Evolutionary conservation across 2,888 invertebrate species (phyloP).

Genomic region (Lymantria dispar): DNA sequence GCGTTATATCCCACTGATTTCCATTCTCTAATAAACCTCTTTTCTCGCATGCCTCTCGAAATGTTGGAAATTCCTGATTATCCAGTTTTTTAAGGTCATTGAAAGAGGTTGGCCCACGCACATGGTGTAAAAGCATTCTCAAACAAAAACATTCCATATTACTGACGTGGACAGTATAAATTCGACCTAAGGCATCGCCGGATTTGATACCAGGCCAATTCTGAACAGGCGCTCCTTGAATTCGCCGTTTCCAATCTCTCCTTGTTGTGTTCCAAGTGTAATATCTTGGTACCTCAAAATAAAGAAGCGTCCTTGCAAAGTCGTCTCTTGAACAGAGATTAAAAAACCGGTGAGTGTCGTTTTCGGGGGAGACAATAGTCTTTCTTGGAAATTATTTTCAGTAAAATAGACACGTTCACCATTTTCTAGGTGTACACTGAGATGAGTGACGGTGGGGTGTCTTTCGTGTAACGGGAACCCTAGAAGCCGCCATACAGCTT

Average conservation of each 20-base stretch:
- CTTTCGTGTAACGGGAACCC: constrained; percentile 22
- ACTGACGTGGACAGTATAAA: constrained; percentile 8
- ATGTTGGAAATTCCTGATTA: constrained; percentile 15
- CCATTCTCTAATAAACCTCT: constrained; percentile 38
- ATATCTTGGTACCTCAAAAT: constrained; percentile 13
- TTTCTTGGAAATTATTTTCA: constrained; percentile 29
- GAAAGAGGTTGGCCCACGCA: not conserved
- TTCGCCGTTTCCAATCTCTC: not conserved
- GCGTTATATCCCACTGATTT: constrained; percentile 27
- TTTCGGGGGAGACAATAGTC: constrained; percentile 25
- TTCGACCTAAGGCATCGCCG: constrained; percentile 19
- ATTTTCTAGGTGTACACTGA: constrained; percentile 32
- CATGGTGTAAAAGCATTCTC: not conserved
- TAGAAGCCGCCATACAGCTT: constrained; percentile 34
- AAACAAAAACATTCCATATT: constrained; percentile 1
- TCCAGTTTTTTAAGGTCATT: constrained; percentile 18
- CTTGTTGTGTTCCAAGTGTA: not conserved
- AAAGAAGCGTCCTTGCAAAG: constrained; percentile 48
- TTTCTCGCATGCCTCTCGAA: constrained; percentile 24
- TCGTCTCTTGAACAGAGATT: constrained; percentile 38
- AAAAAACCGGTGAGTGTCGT: constrained; percentile 46
- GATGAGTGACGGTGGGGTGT: constrained; percentile 29
- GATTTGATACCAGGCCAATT: constrained; percentile 1
- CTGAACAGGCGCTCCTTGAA: not conserved
- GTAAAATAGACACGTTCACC: constrained; percentile 45